phyloP scores from a whole-genome alignment of 2,888 invertebrate genomes.

The Marronus borbonicus region DNA sequence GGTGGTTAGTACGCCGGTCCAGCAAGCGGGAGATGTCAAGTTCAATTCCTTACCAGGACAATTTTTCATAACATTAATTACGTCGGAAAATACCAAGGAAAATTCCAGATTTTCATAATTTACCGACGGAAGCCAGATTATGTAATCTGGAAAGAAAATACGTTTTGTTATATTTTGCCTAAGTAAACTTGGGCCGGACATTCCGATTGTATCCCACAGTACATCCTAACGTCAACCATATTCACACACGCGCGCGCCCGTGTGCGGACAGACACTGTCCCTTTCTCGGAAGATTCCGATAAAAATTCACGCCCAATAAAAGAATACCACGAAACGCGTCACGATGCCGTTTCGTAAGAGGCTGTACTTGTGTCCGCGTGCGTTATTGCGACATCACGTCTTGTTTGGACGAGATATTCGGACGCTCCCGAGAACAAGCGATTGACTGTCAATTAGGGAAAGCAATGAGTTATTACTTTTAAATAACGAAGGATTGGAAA shows the following conservation, averaged over 20 bases:
- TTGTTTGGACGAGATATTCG: not conserved
- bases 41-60: too few relatives aligned
- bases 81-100: too few relatives aligned
- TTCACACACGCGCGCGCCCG: not conserved
- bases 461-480: not conserved
- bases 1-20: too few relatives aligned
- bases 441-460: constrained; percentile 5
- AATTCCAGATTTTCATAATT: too few relatives aligned
- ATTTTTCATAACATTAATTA: too few relatives aligned
- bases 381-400: not conserved
- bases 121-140: too few relatives aligned
- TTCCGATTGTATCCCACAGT: too few relatives aligned
- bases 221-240: not conserved
- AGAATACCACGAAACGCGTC: constrained; percentile 40
- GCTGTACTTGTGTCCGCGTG: not conserved
- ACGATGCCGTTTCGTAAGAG: constrained; percentile 9
- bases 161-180: too few relatives aligned
- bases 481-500: not conserved
- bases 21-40: too few relatives aligned
- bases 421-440: too few relatives aligned
- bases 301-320: constrained; percentile 47
- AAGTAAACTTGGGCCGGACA: too few relatives aligned
- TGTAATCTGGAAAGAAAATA: too few relatives aligned
- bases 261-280: not conserved
- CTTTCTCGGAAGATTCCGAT: constrained; percentile 48